Evolutionary conservation across 2,888 invertebrate genomes (phyloP).

Genomic region (Melikaiella ostensackeni): DNA sequence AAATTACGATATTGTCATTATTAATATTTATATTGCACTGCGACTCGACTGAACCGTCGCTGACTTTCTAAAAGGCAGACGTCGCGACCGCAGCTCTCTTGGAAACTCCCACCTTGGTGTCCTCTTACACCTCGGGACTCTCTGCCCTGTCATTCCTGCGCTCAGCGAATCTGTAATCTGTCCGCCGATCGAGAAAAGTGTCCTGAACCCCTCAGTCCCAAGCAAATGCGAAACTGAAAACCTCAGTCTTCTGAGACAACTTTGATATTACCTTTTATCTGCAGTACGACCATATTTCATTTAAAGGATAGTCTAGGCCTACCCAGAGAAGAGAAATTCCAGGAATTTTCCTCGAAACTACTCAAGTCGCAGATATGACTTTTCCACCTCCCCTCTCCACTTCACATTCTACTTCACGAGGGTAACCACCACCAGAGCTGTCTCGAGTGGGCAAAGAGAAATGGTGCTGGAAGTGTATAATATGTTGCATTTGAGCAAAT

Average conservation of each 20-base stretch:
- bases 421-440: too few relatives aligned
- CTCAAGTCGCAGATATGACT: too few relatives aligned
- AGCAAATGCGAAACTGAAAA: conserved; percentile 9
- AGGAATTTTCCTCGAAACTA: too few relatives aligned
- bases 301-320: too few relatives aligned
- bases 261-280: background rate
- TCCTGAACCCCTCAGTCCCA: background rate
- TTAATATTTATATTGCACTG: conserved; percentile 54
- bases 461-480: too few relatives aligned
- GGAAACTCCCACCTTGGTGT: conserved; percentile 55
- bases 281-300: background rate
- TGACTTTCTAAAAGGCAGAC: conserved; percentile 53
- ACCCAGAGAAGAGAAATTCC: too few relatives aligned
- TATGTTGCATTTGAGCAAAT: too few relatives aligned
- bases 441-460: too few relatives aligned
- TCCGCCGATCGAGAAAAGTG: conserved; percentile 46
- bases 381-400: too few relatives aligned
- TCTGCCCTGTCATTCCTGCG: conserved; percentile 45
- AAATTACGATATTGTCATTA: conserved; percentile 54
- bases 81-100: conserved; percentile 49
- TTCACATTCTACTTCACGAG: too few relatives aligned
- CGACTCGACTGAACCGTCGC: conserved; percentile 43
- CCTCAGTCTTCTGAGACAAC: background rate
- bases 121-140: conserved; percentile 53
- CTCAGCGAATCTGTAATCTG: conserved; percentile 49